These are phyloP conservation scores for Hippocampus abdominalis DNA, from an alignment of 2,113 vertebrate species.

Conservation along the genomic window DNA sequence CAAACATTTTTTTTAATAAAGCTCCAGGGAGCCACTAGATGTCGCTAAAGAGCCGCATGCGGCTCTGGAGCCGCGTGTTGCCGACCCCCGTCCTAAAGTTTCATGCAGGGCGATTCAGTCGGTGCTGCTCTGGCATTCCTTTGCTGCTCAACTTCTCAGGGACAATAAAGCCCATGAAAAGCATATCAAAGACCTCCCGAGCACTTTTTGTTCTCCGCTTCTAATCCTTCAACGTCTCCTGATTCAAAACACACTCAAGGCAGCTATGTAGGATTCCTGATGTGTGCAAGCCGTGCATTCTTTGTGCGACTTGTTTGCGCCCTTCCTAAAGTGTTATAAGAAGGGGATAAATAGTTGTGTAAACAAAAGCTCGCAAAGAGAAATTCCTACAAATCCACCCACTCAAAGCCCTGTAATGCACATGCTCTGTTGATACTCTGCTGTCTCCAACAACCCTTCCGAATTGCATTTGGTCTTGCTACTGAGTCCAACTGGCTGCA, in stretches of 20 bases:
- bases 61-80: too few relatives aligned
- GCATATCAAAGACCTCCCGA: conserved; percentile 52
- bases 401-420: conserved; percentile 34
- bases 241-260: conserved; percentile 51
- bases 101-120: conserved; percentile 37
- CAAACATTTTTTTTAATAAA: too few relatives aligned
- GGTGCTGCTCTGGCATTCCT: conserved; percentile 36
- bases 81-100: too few relatives aligned
- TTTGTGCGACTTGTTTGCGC: conserved; percentile 19
- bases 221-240: conserved; percentile 51
- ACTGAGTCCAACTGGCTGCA: conserved; percentile 51
- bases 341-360: not conserved
- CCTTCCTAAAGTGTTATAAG: conserved; percentile 15
- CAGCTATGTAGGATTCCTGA: conserved; percentile 20
- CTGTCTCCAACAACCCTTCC: conserved; percentile 37
- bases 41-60: too few relatives aligned
- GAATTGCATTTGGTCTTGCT: conserved; percentile 47
- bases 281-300: conserved; percentile 4
- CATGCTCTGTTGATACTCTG: conserved; percentile 45
- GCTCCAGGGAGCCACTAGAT: too few relatives aligned
- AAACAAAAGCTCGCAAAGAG: conserved; percentile 22
- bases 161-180: conserved; percentile 53
- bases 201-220: conserved; percentile 17
- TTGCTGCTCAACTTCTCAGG: conserved; percentile 26
- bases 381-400: conserved; percentile 44